Base-by-base conservation (phyloP, 2,888 invertebrate genomes). In the Pachydiplax longipennis region DNA sequence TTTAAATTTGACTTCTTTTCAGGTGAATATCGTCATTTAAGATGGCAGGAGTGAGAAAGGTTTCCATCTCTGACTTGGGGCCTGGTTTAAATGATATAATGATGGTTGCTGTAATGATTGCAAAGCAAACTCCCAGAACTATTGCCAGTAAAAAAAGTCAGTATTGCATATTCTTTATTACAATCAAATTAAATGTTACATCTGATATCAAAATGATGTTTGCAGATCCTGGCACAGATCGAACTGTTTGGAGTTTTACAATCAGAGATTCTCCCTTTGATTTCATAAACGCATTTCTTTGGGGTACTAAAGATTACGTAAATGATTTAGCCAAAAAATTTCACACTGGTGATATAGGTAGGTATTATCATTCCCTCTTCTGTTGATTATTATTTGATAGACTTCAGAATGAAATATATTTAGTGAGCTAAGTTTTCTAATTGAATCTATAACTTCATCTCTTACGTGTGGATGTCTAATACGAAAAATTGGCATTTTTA, bases 161-260 rank as follows among this genome's bases (percentile, higher is more conserved):
- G 91, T 82, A 40, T 37, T n/a, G n/a, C 10, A 2, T 73, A 65
- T 25, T 15, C 8, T 44, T 3, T 10, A 44, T 10, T 8, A 1
- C 44, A 6, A 10, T 44, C 8, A 44, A 44, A 44, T 44, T 10
- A 44, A 44, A 4, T 44, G 6, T 44, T 44, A 8, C n/a, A 31
- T 40, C 44, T 2, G 12, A 31, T 22, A 37, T 48, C 65, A 91
- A 81, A 25, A 90, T 35, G n/a, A 87, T 15, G 2, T 15, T 80
- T 90, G 18, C 13, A 82, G 65, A 81, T 61, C 95, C 94, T 92
- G 94, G 94, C 37, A 95, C 95, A 91, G 94, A 94, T 53, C 95
- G 96, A 92, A 96, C 96, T n/a, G 97, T 97, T 0, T 96, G 97
- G 94, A 96, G 96, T 91, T 97, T 97, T 92, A 97, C 97, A 0